Base-by-base conservation (phyloP, 2,113 vertebrate genomes). In the Balaeniceps rex region DNA sequence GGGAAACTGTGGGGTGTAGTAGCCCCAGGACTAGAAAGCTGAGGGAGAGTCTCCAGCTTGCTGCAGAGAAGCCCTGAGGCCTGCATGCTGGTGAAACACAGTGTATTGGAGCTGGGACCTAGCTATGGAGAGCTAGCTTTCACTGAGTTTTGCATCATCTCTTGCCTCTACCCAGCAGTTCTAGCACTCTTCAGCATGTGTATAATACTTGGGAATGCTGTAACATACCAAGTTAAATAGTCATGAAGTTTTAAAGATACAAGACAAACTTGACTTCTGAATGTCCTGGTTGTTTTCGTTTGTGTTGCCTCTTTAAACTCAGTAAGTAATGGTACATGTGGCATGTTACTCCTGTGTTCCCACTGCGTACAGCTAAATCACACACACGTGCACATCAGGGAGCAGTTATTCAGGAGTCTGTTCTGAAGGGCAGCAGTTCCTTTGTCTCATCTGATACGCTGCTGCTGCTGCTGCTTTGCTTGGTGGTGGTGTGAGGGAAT, bases 351-450 rank as follows among this genome's bases (percentile, higher is more conserved):
- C 33, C 8, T 21, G 78, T 9, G 3, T 69, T 77, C 87, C 93
- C 4, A 6, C 66, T 13, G 80, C 4, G 11, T 3, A 0, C 87
- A 92, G 87, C 70, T 81, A 10, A 51, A 61, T 95, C 51, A 10
- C 66, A n/a, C 47, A 26, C 10, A 21, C 7, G 16, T 47, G 84
- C 60, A 12, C 85, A 22, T 64, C 72, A 19, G 92, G 94, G 94
- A 96, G 83, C 88, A 31, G 61, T 88, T 82, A 36, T 57, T 86
- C 85, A 69, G 71, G 70, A 93, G 77, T 21, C 77, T 49, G 61
- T 90, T 92, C 93, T 92, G 96, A 95, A 96, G 95, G 94, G 88
- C 94, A 95, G 71, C 72, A 1, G 21, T 42, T 94, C 65, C 91
- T 93, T 18, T 93, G 71, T 55, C 83, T 96, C 38, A 94, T 93